Percentiles rank a stretch among this genome's conserved stretches.
phyloP scores from a whole-genome alignment of 2,888 invertebrate genomes.

The Amorpha juglandis region DNA sequence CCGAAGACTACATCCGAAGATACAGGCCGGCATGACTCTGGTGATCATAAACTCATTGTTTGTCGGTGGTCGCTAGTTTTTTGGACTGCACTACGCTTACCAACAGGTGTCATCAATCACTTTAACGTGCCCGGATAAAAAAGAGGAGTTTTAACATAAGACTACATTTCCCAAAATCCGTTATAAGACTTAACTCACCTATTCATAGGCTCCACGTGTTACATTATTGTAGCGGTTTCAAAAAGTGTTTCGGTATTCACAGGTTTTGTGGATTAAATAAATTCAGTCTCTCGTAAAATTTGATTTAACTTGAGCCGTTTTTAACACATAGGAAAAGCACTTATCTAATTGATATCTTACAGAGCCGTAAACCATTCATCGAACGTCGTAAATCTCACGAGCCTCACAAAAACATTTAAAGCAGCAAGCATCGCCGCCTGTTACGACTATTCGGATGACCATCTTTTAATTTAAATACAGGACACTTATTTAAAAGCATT shows the following conservation, averaged over 20 bases:
- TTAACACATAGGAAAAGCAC: slow-evolving; percentile 13
- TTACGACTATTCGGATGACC: not conserved
- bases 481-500: not conserved
- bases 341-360: slow-evolving; percentile 24
- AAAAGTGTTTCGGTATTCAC: not conserved
- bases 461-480: not conserved
- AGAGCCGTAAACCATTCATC: slow-evolving; percentile 9
- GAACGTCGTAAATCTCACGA: slow-evolving; percentile 8
- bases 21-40: too few relatives aligned
- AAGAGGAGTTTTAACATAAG: too few relatives aligned
- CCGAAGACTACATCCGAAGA: too few relatives aligned
- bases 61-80: too few relatives aligned
- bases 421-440: slow-evolving; percentile 20
- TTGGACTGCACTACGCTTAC: too few relatives aligned
- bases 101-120: too few relatives aligned
- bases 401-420: slow-evolving; percentile 16
- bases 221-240: not conserved
- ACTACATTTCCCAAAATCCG: too few relatives aligned
- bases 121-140: too few relatives aligned
- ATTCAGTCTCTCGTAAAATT: not conserved
- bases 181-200: too few relatives aligned
- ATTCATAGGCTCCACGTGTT: not conserved
- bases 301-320: slow-evolving; percentile 4
- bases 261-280: not conserved
- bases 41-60: too few relatives aligned